These are phyloP conservation scores for Nesometra sesokonis DNA, from an alignment of 35 echinoderm and acorn worm species.

Conservation along the genomic window DNA sequence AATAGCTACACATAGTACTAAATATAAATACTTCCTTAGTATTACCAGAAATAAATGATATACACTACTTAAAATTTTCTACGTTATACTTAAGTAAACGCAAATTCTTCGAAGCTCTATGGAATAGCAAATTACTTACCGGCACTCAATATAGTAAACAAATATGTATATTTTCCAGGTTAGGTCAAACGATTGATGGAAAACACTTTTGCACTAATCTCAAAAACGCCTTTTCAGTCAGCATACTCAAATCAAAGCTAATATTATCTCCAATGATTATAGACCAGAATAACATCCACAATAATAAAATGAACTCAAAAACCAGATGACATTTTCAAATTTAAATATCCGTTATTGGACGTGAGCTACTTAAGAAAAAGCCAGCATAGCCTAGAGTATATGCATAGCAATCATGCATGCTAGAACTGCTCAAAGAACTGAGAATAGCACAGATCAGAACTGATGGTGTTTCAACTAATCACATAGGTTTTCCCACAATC, in stretches of 20 bases:
- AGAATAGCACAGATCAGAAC: not conserved
- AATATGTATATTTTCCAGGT: not conserved
- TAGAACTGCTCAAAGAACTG: not conserved
- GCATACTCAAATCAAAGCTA: not conserved
- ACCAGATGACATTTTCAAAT: not conserved
- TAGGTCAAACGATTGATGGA: not conserved
- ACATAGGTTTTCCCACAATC: not conserved
- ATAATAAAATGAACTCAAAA: not conserved
- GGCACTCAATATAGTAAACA: not conserved
- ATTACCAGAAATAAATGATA: too few species aligned
- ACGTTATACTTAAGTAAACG: not conserved
- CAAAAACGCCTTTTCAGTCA: not conserved
- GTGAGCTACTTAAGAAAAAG: not conserved
- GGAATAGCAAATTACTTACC: not conserved
- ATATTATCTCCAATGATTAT: not conserved
- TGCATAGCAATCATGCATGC: not conserved
- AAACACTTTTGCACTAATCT: not conserved
- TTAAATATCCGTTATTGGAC: not conserved
- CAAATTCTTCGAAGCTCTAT: not conserved
- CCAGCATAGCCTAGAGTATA: not conserved
- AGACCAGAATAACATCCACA: not conserved
- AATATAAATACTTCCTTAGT: too few species aligned
- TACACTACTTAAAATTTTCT: too few species aligned
- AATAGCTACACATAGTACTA: too few species aligned
- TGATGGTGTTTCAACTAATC: not conserved